phyloP scores from a whole-genome alignment of 2,888 invertebrate genomes.

The Yponomeuta malinellus region DNA sequence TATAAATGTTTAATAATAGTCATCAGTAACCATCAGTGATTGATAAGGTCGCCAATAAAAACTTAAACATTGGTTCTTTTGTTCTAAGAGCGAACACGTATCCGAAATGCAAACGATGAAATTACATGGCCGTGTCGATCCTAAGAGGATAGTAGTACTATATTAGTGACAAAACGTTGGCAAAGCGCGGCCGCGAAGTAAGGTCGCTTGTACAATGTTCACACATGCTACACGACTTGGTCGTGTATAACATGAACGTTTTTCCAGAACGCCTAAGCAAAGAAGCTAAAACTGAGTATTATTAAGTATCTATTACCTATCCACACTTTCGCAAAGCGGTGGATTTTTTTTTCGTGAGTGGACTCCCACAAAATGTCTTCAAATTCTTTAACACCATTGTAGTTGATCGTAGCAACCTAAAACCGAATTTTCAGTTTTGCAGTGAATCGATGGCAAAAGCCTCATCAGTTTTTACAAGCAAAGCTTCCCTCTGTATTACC shows the following conservation, averaged over 20 bases:
- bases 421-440: too few species aligned
- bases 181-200: conserved; percentile 67
- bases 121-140: background rate
- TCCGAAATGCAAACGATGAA: background rate
- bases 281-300: too few species aligned
- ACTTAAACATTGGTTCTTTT: background rate
- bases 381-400: too few species aligned
- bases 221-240: conserved; percentile 40
- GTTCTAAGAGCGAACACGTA: background rate
- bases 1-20: background rate
- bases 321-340: too few species aligned
- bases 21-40: background rate
- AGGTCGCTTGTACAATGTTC: conserved; percentile 63
- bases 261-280: too few species aligned
- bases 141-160: conserved; percentile 8
- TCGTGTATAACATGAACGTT: too few species aligned
- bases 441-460: too few species aligned
- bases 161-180: conserved; percentile 19
- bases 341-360: too few species aligned
- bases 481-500: background rate
- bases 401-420: too few species aligned
- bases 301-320: too few species aligned
- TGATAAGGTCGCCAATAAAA: background rate
- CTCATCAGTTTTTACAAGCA: background rate
- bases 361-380: too few species aligned